Conservation (phyloP, 2,797 vertebrate genomes). For the Eulemur rubriventer region DNA sequence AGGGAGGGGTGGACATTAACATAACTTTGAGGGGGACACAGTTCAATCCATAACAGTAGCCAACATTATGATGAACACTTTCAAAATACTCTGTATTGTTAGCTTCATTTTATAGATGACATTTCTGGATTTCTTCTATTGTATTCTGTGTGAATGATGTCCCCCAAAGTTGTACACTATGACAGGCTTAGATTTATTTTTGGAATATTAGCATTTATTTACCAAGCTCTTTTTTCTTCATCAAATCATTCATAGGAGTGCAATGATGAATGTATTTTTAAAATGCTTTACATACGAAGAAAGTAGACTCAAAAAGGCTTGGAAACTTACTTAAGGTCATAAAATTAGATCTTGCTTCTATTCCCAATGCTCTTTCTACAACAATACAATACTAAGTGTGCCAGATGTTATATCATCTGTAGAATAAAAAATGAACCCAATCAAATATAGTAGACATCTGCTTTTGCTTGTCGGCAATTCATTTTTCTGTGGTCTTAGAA, state of each 20-base stretch:
- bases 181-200: conserved; percentile 14
- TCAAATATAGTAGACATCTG: background rate
- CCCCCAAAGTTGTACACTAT: background rate
- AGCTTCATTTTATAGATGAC: background rate
- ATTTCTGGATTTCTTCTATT: background rate
- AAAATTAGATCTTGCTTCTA: background rate
- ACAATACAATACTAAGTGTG: background rate
- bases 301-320: background rate
- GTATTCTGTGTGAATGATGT: background rate
- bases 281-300: conserved; percentile 21
- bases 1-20: background rate
- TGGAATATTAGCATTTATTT: background rate
- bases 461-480: background rate
- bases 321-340: background rate
- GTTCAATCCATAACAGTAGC: background rate
- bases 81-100: background rate
- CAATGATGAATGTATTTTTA: background rate
- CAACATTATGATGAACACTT: background rate
- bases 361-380: background rate
- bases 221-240: background rate
- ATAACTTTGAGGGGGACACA: background rate
- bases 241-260: background rate
- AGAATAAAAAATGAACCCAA: conserved; percentile 3
- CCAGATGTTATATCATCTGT: background rate
- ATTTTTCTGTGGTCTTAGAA: conserved; percentile 35